These are phyloP conservation scores for Oxyura jamaicensis DNA, from an alignment of 2,113 vertebrate species.

Conservation along the genomic window DNA sequence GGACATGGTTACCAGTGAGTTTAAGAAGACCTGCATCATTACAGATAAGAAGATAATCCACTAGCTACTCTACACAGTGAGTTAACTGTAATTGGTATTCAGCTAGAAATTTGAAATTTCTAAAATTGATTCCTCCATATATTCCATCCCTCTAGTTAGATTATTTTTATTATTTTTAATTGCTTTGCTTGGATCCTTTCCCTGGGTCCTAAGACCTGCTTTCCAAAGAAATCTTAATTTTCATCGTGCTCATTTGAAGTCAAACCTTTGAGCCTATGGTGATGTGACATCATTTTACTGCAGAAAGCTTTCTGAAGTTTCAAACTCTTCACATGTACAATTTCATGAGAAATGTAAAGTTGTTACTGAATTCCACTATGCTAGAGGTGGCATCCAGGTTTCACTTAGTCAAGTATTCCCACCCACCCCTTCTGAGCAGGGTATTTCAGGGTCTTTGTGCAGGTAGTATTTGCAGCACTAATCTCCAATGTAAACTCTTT, in stretches of 20 bases:
- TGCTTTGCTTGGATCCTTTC: neutral
- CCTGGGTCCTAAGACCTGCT: neutral
- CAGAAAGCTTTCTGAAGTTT: neutral
- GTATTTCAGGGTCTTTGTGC: neutral
- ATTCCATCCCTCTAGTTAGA: neutral
- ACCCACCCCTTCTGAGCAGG: neutral
- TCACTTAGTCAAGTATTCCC: neutral
- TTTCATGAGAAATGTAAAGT: neutral
- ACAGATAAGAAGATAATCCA: neutral
- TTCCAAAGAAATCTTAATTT: neutral
- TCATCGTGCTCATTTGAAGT: neutral
- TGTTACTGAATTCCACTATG: neutral
- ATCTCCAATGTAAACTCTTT: neutral
- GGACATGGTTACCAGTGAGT: neutral
- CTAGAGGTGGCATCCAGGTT: neutral
- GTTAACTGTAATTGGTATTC: neutral
- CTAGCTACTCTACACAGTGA: neutral
- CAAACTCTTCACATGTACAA: neutral
- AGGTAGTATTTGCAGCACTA: neutral
- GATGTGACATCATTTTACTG: neutral
- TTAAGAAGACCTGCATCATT: neutral
- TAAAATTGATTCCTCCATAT: neutral
- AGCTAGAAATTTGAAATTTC: neutral
- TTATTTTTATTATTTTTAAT: neutral
- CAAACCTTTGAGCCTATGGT: neutral